A percentile compares a stretch with the other conserved stretches of the same genome.
These are phyloP conservation scores for Aptenodytes patagonicus DNA, from an alignment of 2,113 vertebrate genomes.

Conservation along the genomic window DNA sequence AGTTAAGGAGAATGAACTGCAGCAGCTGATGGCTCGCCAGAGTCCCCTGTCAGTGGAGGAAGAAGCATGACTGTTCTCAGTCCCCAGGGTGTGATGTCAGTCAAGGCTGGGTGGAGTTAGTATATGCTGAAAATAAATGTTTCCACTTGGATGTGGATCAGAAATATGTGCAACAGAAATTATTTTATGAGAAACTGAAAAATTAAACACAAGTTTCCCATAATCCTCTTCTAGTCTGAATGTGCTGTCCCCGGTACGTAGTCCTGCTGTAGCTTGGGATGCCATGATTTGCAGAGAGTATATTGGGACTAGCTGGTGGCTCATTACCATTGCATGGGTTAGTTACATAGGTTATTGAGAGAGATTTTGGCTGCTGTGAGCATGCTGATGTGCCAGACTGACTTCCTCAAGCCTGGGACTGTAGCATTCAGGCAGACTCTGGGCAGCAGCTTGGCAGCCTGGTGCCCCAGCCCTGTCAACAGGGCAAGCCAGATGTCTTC, in stretches of 20 bases:
- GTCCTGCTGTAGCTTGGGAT: background rate
- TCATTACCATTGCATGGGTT: background rate
- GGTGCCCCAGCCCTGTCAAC: background rate
- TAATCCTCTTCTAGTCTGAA: background rate
- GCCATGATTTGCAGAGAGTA: background rate
- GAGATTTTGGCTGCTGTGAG: background rate
- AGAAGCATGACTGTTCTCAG: background rate
- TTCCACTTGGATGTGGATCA: background rate
- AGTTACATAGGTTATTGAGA: background rate
- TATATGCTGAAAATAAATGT: background rate
- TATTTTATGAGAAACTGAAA: background rate
- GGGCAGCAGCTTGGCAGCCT: background rate
- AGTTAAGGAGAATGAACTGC: background rate
- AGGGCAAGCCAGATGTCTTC: background rate
- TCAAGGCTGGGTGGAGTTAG: background rate
- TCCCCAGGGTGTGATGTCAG: background rate
- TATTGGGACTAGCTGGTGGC: background rate
- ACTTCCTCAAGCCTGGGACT: background rate
- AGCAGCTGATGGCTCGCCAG: background rate
- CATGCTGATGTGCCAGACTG: background rate
- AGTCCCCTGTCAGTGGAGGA: background rate
- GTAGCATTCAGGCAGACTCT: background rate
- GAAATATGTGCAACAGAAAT: background rate
- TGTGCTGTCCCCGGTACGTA: rapidly evolving
- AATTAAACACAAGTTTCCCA: background rate